Conservation (phyloP, 2,113 vertebrate species). For the Xyrauchen texanus region DNA sequence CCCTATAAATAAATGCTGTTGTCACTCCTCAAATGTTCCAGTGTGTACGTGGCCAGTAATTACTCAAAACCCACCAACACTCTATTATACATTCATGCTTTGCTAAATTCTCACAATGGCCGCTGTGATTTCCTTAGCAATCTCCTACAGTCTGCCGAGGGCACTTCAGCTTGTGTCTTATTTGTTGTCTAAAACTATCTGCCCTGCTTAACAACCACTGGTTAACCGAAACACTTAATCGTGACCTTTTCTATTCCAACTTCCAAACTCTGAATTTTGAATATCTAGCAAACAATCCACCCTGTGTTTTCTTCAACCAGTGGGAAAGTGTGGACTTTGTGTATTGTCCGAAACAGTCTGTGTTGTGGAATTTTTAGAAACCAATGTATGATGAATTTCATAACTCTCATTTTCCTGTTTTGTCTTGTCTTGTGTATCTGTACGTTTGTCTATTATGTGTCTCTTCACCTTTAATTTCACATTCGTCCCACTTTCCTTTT, state of each 20-base stretch:
- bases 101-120: slow-evolving; percentile 1
- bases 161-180: slow-evolving; percentile 7
- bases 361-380: slow-evolving; percentile 52
- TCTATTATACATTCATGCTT: neutral
- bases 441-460: slow-evolving; percentile 47
- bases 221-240: slow-evolving; percentile 68
- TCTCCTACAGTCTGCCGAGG: slow-evolving; percentile 55
- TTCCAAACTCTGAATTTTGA: no score
- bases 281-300: neutral
- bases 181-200: slow-evolving; percentile 47
- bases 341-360: slow-evolving; percentile 39
- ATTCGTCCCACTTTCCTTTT: slow-evolving; percentile 30
- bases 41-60: no score
- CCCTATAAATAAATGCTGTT: no score
- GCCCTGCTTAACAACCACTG: slow-evolving; percentile 44
- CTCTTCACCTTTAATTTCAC: slow-evolving; percentile 53
- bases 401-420: slow-evolving; percentile 81
- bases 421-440: slow-evolving; percentile 71
- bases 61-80: neutral
- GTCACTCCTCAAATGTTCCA: no score
- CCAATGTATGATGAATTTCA: slow-evolving; percentile 69
- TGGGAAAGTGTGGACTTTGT: slow-evolving; percentile 37
- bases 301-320: slow-evolving; percentile 68
- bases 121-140: slow-evolving; percentile 35
- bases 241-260: neutral